phyloP scores from a whole-genome alignment of 2,113 vertebrate genomes.

The Manacus vitellinus region DNA sequence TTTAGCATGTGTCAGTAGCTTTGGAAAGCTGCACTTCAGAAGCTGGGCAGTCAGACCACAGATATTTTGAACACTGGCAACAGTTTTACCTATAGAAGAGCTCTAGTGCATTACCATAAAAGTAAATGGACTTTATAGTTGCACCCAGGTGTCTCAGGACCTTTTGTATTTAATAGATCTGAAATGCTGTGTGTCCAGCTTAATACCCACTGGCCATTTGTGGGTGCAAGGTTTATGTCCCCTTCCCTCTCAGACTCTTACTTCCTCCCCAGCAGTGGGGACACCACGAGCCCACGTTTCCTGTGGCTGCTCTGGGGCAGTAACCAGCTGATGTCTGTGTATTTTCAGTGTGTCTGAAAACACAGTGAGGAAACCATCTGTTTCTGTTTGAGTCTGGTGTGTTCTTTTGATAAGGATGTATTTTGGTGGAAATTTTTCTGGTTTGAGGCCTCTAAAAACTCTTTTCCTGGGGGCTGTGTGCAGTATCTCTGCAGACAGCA shows the following conservation, averaged over 20 bases:
- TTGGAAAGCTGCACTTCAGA: background rate
- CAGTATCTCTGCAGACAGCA: background rate
- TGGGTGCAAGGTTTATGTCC: background rate
- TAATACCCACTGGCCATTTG: background rate
- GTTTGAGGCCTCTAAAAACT: background rate
- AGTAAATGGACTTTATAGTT: background rate
- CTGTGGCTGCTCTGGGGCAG: background rate
- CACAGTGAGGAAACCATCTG: background rate
- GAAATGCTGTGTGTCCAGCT: background rate
- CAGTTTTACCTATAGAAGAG: background rate
- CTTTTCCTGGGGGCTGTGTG: background rate
- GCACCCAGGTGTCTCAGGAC: background rate
- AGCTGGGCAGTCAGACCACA: background rate
- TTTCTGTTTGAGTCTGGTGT: background rate
- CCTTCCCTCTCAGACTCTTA: background rate
- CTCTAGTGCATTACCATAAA: background rate
- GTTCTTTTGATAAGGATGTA: background rate
- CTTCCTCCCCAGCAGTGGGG: background rate
- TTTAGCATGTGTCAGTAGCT: background rate
- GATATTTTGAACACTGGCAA: background rate
- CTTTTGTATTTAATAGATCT: background rate
- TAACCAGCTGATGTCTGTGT: background rate
- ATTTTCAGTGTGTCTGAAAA: slow-evolving; percentile 12
- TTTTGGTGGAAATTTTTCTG: background rate
- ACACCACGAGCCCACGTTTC: background rate